Conservation (phyloP, 2,797 vertebrate genomes). For the Apogon hyalosoma region DNA sequence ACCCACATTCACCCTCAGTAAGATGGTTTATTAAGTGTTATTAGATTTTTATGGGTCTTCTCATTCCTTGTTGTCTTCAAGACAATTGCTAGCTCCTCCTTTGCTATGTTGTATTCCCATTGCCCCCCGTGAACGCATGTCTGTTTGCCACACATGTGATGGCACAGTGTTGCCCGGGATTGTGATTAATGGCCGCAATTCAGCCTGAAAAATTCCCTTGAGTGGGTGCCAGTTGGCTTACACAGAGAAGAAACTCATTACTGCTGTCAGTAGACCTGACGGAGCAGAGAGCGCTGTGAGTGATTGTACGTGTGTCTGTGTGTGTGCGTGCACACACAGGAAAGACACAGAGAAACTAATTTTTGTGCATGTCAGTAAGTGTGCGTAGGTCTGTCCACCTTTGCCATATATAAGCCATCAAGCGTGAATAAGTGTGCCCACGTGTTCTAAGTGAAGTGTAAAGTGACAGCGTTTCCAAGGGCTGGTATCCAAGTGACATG, state of each 20-base stretch:
- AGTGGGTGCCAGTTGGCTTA: constrained; percentile 88
- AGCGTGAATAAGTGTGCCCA: constrained; percentile 60
- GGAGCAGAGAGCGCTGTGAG: constrained; percentile 73
- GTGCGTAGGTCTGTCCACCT: constrained; percentile 50
- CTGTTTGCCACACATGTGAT: constrained; percentile 80
- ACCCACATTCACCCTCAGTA: constrained; percentile 9
- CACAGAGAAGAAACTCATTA: constrained; percentile 88
- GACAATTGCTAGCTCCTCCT: constrained; percentile 45
- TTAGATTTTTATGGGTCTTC: constrained; percentile 17
- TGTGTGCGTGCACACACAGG: constrained; percentile 1
- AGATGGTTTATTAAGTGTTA: constrained; percentile 18
- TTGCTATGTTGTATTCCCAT: constrained; percentile 42
- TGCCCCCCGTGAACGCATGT: constrained; percentile 56
- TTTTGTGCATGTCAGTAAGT: constrained; percentile 58
- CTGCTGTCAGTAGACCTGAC: constrained; percentile 86
- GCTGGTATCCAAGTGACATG: constrained; percentile 59
- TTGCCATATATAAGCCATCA: constrained; percentile 53
- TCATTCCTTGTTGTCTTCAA: constrained; percentile 33
- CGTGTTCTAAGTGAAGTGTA: constrained; percentile 48
- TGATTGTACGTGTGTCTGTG: constrained; percentile 48
- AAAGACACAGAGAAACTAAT: constrained; percentile 46
- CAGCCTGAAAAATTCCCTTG: constrained; percentile 89
- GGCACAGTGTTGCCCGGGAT: constrained; percentile 85
- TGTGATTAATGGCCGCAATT: constrained; percentile 91
- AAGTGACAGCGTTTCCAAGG: constrained; percentile 54